Evolutionary conservation across 2,888 invertebrate species (phyloP).

Genomic region (Melolontha melolontha): DNA sequence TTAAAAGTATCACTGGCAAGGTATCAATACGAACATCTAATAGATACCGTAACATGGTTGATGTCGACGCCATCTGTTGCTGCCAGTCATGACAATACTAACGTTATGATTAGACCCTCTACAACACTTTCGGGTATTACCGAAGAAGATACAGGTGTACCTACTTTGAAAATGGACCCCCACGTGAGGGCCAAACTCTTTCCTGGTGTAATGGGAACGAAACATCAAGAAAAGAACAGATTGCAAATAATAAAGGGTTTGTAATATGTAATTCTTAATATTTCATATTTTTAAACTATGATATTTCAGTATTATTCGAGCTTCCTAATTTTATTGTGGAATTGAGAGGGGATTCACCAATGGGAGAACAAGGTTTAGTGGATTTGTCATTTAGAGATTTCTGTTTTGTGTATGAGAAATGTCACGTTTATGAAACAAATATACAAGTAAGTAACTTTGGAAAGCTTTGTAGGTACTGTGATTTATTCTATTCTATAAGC

Average conservation of each 20-base stretch:
- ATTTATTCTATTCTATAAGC: too few relatives aligned
- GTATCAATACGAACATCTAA: constrained; percentile 89
- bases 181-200: constrained; percentile 72
- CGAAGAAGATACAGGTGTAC: constrained; percentile 66
- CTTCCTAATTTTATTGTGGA: constrained; percentile 81
- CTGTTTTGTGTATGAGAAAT: constrained; percentile 78
- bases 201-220: constrained; percentile 52
- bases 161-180: constrained; percentile 73
- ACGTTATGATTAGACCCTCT: constrained; percentile 46
- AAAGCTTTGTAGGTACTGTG: not conserved
- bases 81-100: constrained; percentile 59
- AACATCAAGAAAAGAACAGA: constrained; percentile 44
- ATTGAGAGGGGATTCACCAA: constrained; percentile 77
- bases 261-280: not conserved
- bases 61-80: constrained; percentile 59
- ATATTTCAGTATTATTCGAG: constrained; percentile 74
- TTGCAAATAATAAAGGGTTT: constrained; percentile 52
- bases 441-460: constrained; percentile 69
- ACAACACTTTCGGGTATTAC: constrained; percentile 60
- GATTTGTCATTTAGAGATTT: constrained; percentile 89
- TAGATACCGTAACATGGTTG: constrained; percentile 74
- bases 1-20: constrained; percentile 88
- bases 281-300: constrained; percentile 1
- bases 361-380: constrained; percentile 82
- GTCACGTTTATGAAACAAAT: constrained; percentile 76